Evolutionary conservation across 2,888 invertebrate species (phyloP).

Genomic region (Cerceris rybyensis): DNA sequence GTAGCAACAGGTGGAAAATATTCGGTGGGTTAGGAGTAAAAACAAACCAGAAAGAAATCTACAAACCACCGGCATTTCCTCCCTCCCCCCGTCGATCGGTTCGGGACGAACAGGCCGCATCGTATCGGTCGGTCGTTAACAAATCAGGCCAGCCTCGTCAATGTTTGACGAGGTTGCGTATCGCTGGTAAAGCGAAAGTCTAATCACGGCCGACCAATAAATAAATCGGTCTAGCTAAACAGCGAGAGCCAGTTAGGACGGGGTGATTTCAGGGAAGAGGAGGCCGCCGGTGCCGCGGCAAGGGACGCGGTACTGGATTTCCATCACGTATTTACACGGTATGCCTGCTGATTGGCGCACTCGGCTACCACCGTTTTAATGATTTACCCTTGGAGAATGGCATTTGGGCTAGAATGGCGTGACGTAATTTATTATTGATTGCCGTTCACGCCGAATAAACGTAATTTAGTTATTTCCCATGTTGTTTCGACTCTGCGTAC

Average conservation of each 20-base stretch:
- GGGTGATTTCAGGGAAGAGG: slow-evolving; percentile 49
- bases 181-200: slow-evolving; percentile 67
- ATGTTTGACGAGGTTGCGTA: slow-evolving; percentile 59
- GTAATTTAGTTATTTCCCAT: slow-evolving; percentile 29
- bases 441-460: slow-evolving; percentile 48
- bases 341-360: slow-evolving; percentile 65
- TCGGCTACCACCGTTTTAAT: slow-evolving; percentile 63
- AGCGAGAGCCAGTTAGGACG: slow-evolving; percentile 57
- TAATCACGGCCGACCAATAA: slow-evolving; percentile 68
- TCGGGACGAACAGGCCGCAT: neutral
- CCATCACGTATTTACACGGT: slow-evolving; percentile 67
- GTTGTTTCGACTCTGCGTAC: neutral
- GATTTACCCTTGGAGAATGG: slow-evolving; percentile 64
- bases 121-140: slow-evolving; percentile 45
- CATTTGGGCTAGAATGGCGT: slow-evolving; percentile 55
- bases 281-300: slow-evolving; percentile 19
- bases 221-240: slow-evolving; percentile 69
- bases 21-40: slow-evolving; percentile 28
- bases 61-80: neutral
- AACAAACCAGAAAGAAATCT: slow-evolving; percentile 23
- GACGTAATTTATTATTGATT: slow-evolving; percentile 63
- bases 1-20: slow-evolving; percentile 63
- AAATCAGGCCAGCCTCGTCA: slow-evolving; percentile 42
- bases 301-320: slow-evolving; percentile 30
- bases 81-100: neutral